phyloP scores from a whole-genome alignment of 2,113 vertebrate genomes.

The Tetraodon nigroviridis region DNA sequence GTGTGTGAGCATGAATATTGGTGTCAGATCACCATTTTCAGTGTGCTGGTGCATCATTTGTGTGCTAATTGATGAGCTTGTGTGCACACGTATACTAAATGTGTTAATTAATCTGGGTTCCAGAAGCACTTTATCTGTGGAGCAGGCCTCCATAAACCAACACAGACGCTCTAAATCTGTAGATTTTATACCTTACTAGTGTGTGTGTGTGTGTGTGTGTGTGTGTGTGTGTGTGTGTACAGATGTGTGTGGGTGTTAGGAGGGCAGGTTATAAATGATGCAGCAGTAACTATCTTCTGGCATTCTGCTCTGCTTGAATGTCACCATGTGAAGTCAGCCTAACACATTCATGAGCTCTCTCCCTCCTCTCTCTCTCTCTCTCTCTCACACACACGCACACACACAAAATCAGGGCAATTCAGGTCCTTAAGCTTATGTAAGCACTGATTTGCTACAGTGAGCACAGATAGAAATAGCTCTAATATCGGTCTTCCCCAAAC shows the following conservation, averaged over 20 bases:
- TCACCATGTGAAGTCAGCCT: constrained; percentile 32
- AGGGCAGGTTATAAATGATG: constrained; percentile 10
- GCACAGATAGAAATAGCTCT: constrained; percentile 49
- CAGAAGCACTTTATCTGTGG: constrained; percentile 39
- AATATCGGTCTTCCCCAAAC: constrained; percentile 49
- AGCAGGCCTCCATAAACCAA: constrained; percentile 2
- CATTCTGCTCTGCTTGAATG: constrained; percentile 47
- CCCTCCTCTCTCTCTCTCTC: constrained; percentile 4
- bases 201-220: constrained; percentile 5
- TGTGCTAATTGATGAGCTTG: constrained; percentile 37
- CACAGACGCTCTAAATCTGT: background rate
- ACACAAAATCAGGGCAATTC: constrained; percentile 12
- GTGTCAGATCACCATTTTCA: constrained; percentile 9
- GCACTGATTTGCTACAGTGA: constrained; percentile 35
- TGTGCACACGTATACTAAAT: constrained; percentile 32
- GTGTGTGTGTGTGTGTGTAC: constrained; percentile 2
- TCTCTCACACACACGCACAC: constrained; percentile 7
- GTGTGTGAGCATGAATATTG: background rate
- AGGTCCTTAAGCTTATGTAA: constrained; percentile 47
- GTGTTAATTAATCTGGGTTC: constrained; percentile 49
- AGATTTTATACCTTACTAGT: constrained; percentile 11
- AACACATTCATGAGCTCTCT: background rate
- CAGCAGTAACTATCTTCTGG: constrained; percentile 30
- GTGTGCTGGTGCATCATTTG: constrained; percentile 35
- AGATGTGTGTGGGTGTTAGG: background rate